Conservation (phyloP, 2,797 vertebrate species). For the Betta splendens region DNA sequence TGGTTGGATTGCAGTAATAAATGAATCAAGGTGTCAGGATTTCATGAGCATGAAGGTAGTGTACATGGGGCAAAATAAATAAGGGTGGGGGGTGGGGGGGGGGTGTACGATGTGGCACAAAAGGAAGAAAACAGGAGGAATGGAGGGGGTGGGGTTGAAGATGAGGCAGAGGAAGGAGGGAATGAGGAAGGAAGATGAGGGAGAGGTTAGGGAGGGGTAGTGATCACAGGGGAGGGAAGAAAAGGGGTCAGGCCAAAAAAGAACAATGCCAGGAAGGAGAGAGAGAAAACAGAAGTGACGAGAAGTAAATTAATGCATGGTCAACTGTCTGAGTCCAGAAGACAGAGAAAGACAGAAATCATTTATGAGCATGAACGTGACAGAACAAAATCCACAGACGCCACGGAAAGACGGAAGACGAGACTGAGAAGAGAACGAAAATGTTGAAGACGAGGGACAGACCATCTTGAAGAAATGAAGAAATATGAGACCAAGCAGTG, state of each 20-base stretch:
- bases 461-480: slow-evolving; percentile 55
- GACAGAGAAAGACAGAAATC: slow-evolving; percentile 73
- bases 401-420: slow-evolving; percentile 46
- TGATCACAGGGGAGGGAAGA: slow-evolving; percentile 15
- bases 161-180: slow-evolving; percentile 18
- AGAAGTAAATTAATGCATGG: slow-evolving; percentile 84
- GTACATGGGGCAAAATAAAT: slow-evolving; percentile 28
- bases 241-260: slow-evolving; percentile 22
- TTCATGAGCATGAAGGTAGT: slow-evolving; percentile 58
- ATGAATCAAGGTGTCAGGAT: slow-evolving; percentile 66
- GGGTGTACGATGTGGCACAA: slow-evolving; percentile 27
- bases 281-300: slow-evolving; percentile 74
- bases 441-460: slow-evolving; percentile 50
- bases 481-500: slow-evolving; percentile 59
- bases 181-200: slow-evolving; percentile 26
- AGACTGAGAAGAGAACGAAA: slow-evolving; percentile 20
- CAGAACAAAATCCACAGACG: slow-evolving; percentile 43
- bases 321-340: slow-evolving; percentile 78
- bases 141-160: slow-evolving; percentile 22
- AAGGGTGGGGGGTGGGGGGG: too few species aligned
- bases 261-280: slow-evolving; percentile 34
- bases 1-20: slow-evolving; percentile 71
- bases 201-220: slow-evolving; percentile 19
- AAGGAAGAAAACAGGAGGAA: slow-evolving; percentile 25
- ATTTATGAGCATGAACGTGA: slow-evolving; percentile 63